Evolutionary conservation across 2,113 vertebrate genomes (phyloP).

Genomic region (Etheostoma cragini): DNA sequence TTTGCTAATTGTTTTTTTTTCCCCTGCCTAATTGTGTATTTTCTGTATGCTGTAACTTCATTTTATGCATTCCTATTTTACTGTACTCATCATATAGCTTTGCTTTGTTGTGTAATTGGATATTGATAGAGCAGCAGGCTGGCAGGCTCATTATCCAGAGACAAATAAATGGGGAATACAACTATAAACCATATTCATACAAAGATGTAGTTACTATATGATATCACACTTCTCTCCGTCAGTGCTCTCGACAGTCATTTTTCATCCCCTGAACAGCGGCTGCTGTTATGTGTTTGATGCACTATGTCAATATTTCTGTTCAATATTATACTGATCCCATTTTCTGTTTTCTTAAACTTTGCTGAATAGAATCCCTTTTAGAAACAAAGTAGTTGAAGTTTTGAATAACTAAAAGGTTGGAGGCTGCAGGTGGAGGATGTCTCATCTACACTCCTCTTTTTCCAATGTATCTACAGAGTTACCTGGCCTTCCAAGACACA

Average conservation of each 20-base stretch:
- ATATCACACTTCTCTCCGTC: background rate
- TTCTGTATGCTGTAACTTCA: conserved; percentile 33
- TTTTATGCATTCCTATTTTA: conserved; percentile 38
- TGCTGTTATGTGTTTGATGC: conserved; percentile 54
- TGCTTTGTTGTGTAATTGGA: conserved; percentile 38
- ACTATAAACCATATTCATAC: background rate
- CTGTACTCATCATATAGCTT: conserved; percentile 49
- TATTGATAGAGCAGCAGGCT: conserved; percentile 60
- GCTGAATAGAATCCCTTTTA: background rate
- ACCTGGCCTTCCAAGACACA: background rate
- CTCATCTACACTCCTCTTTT: background rate
- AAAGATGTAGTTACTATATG: background rate
- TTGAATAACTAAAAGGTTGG: conserved; percentile 19
- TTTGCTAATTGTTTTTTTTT: conserved; percentile 47
- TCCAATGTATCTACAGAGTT: background rate
- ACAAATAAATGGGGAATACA: background rate
- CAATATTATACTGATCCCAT: conserved; percentile 43
- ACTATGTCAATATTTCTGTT: conserved; percentile 56
- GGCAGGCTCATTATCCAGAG: background rate
- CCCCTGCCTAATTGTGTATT: conserved; percentile 17
- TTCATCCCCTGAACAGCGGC: conserved; percentile 30
- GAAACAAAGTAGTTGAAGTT: background rate
- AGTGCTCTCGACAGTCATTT: background rate
- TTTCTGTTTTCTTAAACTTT: conserved; percentile 34
- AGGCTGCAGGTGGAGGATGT: conserved; percentile 16